These are phyloP conservation scores for Ormyrus nitidulus DNA, from an alignment of 2,888 invertebrate species.

Conservation along the genomic window DNA sequence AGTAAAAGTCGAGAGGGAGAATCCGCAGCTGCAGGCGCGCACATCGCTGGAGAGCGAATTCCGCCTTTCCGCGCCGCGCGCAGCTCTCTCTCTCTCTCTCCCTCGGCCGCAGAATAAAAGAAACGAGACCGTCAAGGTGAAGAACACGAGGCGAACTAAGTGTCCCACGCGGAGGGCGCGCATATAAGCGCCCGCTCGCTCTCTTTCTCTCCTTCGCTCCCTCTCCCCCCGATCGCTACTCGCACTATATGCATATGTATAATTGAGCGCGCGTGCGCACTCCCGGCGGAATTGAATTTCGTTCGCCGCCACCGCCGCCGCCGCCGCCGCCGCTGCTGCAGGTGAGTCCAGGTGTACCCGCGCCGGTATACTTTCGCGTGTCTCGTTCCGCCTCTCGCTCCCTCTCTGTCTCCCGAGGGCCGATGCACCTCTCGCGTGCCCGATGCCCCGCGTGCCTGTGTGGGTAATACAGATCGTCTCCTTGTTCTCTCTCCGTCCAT, in stretches of 20 bases:
- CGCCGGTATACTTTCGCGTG: constrained; percentile 29
- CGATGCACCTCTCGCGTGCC: constrained; percentile 33
- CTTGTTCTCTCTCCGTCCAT: constrained; percentile 40
- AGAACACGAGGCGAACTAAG: constrained; percentile 55
- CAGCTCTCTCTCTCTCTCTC: background rate
- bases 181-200: constrained; percentile 49
- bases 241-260: constrained; percentile 47
- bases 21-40: constrained; percentile 44
- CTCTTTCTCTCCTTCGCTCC: constrained; percentile 49
- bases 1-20: constrained; percentile 39
- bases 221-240: constrained; percentile 6
- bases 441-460: background rate
- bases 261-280: constrained; percentile 55
- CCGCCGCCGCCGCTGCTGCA: constrained; percentile 34
- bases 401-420: background rate
- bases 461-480: constrained; percentile 35
- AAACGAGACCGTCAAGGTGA: constrained; percentile 58
- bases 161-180: constrained; percentile 52
- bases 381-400: no score
- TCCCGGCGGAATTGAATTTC: constrained; percentile 53
- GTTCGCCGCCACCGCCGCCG: constrained; percentile 29
- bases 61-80: constrained; percentile 21
- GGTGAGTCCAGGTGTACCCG: constrained; percentile 56
- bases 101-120: constrained; percentile 52
- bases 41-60: constrained; percentile 48